Conservation (phyloP, 1,140 invertebrate genomes). For the Mamestra configurata region DNA sequence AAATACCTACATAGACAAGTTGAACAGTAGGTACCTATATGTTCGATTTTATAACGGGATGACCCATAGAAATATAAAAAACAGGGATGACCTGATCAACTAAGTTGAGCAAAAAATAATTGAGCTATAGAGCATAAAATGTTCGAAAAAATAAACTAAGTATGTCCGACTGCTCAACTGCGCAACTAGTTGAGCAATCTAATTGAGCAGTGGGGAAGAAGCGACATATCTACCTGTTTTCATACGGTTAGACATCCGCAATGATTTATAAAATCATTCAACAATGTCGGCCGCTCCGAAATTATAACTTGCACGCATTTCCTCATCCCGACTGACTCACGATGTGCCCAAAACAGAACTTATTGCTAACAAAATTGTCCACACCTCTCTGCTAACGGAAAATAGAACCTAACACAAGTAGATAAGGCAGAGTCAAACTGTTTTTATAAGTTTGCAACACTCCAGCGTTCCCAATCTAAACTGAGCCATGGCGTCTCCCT, state of each 20-base stretch:
- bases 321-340: slow-evolving; percentile 85
- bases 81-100: too few relatives aligned
- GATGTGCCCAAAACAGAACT: slow-evolving; percentile 84
- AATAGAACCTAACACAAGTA: slow-evolving; percentile 51
- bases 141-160: too few relatives aligned
- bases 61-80: too few relatives aligned
- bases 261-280: slow-evolving; percentile 83
- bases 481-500: slow-evolving; percentile 65
- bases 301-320: slow-evolving; percentile 87
- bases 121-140: too few relatives aligned
- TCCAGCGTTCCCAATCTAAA: slow-evolving; percentile 66
- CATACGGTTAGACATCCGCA: slow-evolving; percentile 65
- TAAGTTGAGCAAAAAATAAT: too few relatives aligned
- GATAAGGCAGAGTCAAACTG: slow-evolving; percentile 52
- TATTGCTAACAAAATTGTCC: slow-evolving; percentile 77
- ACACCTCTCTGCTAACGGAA: slow-evolving; percentile 42
- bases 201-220: too few relatives aligned
- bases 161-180: too few relatives aligned
- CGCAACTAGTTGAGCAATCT: too few relatives aligned
- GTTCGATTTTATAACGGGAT: too few relatives aligned
- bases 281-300: slow-evolving; percentile 85
- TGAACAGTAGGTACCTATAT: too few relatives aligned
- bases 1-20: too few relatives aligned
- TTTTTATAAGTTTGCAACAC: slow-evolving; percentile 62
- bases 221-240: slow-evolving; percentile 42